A percentile compares a stretch with the other conserved stretches of the same genome.
These are phyloP conservation scores for Yoshiicerus persimilis DNA, from an alignment of 1,140 invertebrate genomes.

Conservation along the genomic window DNA sequence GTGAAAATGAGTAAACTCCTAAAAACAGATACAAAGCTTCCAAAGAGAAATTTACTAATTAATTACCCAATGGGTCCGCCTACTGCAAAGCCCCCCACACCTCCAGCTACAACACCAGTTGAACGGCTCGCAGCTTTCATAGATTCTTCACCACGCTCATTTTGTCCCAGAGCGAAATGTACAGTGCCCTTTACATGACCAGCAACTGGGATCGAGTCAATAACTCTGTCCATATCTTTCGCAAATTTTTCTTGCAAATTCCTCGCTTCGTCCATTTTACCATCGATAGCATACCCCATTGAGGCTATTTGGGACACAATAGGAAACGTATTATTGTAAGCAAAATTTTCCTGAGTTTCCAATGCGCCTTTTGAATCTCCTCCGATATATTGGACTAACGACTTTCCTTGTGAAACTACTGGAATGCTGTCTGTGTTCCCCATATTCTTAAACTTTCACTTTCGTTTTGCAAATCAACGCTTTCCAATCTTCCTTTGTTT, in stretches of 20 bases:
- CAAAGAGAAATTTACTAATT: too few relatives aligned
- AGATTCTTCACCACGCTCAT: constrained; percentile 33
- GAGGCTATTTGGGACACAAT: constrained; percentile 43
- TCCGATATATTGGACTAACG: constrained; percentile 27
- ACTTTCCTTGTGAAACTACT: constrained; percentile 36
- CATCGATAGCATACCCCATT: constrained; percentile 36
- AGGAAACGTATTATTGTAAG: constrained; percentile 44
- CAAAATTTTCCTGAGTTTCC: constrained; percentile 41
- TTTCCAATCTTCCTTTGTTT: too few relatives aligned
- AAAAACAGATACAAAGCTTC: too few relatives aligned
- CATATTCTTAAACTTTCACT: too few relatives aligned
- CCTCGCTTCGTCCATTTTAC: constrained; percentile 24
- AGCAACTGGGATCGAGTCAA: constrained; percentile 44
- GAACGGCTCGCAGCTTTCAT: constrained; percentile 37
- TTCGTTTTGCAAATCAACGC: too few relatives aligned
- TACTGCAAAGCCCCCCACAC: constrained; percentile 41
- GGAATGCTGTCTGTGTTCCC: constrained; percentile 39
- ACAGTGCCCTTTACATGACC: constrained; percentile 43
- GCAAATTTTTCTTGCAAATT: constrained; percentile 45
- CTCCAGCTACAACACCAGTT: constrained; percentile 41
- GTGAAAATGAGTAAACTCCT: too few relatives aligned
- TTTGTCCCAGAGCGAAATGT: constrained; percentile 41
- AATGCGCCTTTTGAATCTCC: constrained; percentile 39
- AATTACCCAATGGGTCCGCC: constrained; percentile 27
- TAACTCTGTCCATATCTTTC: constrained; percentile 37